phyloP scores from a whole-genome alignment of 2,113 vertebrate genomes.

The Petromus typicus region DNA sequence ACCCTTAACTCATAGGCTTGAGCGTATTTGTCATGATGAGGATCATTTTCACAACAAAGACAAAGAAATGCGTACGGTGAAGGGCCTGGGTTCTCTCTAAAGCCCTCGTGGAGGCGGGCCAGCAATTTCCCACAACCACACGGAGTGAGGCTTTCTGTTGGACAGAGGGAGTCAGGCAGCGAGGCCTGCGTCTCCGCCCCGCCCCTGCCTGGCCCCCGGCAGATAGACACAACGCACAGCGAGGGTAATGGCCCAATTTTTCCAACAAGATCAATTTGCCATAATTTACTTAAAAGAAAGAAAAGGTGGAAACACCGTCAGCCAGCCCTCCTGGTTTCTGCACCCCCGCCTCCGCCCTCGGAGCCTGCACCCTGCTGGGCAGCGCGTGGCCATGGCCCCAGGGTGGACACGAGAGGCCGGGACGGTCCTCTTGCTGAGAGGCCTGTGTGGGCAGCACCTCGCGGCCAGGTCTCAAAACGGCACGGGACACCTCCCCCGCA shows the following conservation, averaged over 20 bases:
- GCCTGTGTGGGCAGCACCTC: fast-evolving
- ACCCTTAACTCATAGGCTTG: slow-evolving; percentile 35
- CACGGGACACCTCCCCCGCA: background rate
- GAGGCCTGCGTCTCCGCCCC: background rate
- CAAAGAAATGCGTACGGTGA: fast-evolving
- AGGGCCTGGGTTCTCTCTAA: background rate
- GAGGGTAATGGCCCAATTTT: slow-evolving; percentile 73
- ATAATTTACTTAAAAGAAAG: slow-evolving; percentile 54
- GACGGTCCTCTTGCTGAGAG: fast-evolving
- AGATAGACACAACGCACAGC: no score
- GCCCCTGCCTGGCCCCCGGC: no score
- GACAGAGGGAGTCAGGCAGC: background rate
- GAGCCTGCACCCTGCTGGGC: background rate
- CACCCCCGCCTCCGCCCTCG: background rate
- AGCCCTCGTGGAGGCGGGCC: background rate
- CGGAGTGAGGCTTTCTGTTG: background rate
- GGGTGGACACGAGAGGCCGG: fast-evolving
- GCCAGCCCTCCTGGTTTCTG: background rate
- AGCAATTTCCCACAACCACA: slow-evolving; percentile 57
- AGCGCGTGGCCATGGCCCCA: fast-evolving
- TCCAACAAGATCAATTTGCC: slow-evolving; percentile 66
- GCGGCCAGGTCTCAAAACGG: background rate
- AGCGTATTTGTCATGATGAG: background rate
- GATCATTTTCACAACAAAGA: slow-evolving; percentile 64
- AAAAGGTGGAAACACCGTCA: background rate